Base-by-base conservation (phyloP, 2,888 invertebrate genomes). In the Cosmia pyralina region DNA sequence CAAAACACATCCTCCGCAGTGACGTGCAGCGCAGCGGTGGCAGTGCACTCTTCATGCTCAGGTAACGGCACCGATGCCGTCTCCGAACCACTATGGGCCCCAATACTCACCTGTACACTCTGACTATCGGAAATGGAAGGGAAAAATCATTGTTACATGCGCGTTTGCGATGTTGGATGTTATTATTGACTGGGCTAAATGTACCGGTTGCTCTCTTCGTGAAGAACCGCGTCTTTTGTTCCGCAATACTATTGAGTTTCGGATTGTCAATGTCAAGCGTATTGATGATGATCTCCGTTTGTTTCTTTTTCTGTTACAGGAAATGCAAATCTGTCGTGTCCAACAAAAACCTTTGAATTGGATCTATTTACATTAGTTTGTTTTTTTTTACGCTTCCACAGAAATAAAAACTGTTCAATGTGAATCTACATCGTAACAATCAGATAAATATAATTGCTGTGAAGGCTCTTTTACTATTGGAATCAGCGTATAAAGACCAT, bases 291-390 rank as follows among this genome's bases (percentile, higher is more conserved):
- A 57, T 57, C 63, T 65, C 57, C 8, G 28, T 73, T 72, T 57
- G 50, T 50, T 73, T 62, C 41, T 68, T 79, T 53, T 79, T 58
- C n/a, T 41, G 4, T 57, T 15, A 1, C 19, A 83, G 74, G 81
- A 81, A 81, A 83, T 81, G 58, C 28, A 79, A 69, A 81, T 73
- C 67, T 67, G 38, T 46, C 62, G 34, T 58, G 7, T n/a, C 8
- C 4, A 34, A 65, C n/a, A 73, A 81, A 79, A 79, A 70, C 50
- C 2, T 52, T 68, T 62, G 58, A 79, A 73, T 65, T 22, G 52
- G 44, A 62, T 58, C 74, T 83, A 79, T 74, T 68, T 59, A 74
- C 22, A 59, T 73, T 68, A 68, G n/a, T 57, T 52, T 50, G 57
- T 53, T 65, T 46, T 68, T 46, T 68, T 80, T 60, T 60, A 22